These are phyloP conservation scores for Pteronura brasiliensis DNA, from an alignment of 2,113 vertebrate species.

Conservation along the genomic window DNA sequence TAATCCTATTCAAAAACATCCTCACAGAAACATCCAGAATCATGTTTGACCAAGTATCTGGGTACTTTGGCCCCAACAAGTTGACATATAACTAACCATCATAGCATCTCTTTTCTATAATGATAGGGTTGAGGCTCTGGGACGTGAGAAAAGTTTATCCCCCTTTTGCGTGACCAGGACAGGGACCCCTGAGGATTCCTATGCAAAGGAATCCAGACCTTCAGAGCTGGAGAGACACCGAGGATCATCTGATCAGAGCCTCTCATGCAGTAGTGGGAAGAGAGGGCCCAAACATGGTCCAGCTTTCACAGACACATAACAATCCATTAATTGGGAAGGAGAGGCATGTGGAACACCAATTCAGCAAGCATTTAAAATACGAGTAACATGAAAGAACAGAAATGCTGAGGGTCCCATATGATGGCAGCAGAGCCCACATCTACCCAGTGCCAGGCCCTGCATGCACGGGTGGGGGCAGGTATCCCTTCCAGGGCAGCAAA, in stretches of 20 bases:
- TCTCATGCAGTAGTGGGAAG: not conserved
- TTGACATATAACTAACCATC: not conserved
- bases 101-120: not conserved
- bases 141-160: not conserved
- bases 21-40: not conserved
- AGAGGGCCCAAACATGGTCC: not conserved
- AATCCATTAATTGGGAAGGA: not conserved
- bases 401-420: not conserved
- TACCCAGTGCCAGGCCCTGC: not conserved
- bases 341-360: too few species aligned
- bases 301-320: not conserved
- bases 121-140: not conserved
- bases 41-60: not conserved
- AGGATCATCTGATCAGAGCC: not conserved
- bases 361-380: not conserved
- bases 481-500: not conserved
- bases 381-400: not conserved
- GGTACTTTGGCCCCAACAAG: not conserved
- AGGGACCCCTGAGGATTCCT: not conserved
- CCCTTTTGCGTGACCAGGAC: not conserved
- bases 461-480: accelerated
- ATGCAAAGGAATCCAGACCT: not conserved
- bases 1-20: not conserved
- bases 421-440: not conserved
- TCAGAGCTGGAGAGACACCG: not conserved